phyloP scores from a whole-genome alignment of 92 coral and sea anemone genomes.

The Palythoa grandis region DNA sequence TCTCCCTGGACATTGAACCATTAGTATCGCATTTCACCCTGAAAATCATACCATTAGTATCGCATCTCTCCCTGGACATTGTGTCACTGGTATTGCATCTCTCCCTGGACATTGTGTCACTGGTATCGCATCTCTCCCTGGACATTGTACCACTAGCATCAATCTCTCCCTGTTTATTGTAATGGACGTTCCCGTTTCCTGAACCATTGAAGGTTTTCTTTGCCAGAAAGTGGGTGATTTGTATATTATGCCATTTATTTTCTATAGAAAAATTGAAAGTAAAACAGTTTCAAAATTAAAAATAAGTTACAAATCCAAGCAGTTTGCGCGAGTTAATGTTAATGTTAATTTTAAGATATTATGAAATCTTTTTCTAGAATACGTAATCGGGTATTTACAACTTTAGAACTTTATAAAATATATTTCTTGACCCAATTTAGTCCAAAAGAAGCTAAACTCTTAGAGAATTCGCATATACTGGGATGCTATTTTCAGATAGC shows the following conservation, averaged over 20 bases:
- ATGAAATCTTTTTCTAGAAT: not conserved
- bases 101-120: not conserved
- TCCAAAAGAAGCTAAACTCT: too few species aligned
- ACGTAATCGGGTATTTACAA: too few species aligned
- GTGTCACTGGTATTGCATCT: not conserved
- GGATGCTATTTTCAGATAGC: too few species aligned
- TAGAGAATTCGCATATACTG: too few species aligned
- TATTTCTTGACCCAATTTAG: too few species aligned
- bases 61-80: not conserved
- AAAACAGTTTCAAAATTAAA: not conserved
- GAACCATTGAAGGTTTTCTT: not conserved
- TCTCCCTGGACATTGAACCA: not conserved
- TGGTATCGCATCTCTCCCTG: not conserved
- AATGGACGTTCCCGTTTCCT: not conserved
- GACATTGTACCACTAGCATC: not conserved
- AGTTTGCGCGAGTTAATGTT: not conserved
- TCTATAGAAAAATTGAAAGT: not conserved
- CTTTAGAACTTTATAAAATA: too few species aligned
- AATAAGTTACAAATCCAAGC: not conserved
- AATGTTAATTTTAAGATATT: too few species aligned
- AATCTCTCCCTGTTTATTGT: not conserved
- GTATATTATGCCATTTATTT: not conserved
- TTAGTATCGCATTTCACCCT: not conserved
- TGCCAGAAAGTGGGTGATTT: not conserved
- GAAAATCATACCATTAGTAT: not conserved